A percentile compares a stretch with the other conserved stretches of the same genome.
Conservation (phyloP, 2,888 invertebrate species). For the Chymomyza fuscimana region DNA sequence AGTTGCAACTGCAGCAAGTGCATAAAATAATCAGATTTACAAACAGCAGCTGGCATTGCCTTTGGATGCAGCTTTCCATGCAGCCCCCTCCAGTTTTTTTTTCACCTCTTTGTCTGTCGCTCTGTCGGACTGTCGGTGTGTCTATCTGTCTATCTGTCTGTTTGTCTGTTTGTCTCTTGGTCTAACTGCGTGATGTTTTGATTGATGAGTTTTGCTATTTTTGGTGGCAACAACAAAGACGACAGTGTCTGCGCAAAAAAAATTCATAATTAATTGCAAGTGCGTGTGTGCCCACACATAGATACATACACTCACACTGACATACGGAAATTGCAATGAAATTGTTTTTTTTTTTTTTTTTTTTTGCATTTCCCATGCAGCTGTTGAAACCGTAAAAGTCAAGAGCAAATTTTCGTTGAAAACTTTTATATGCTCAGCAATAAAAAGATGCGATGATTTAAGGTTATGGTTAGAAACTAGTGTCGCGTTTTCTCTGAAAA, state of each 20-base stretch:
- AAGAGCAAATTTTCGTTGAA: neutral
- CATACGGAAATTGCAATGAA: neutral
- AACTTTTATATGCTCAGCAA: too few relatives aligned
- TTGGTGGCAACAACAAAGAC: conserved; percentile 19
- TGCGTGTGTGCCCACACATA: neutral
- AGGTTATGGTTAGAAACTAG: too few relatives aligned
- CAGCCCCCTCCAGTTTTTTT: neutral
- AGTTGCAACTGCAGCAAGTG: conserved; percentile 35
- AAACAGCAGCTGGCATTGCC: conserved; percentile 25
- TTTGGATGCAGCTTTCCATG: neutral
- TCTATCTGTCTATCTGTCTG: neutral
- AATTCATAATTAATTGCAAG: neutral
- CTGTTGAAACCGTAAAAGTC: conserved; percentile 1
- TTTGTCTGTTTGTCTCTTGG: neutral
- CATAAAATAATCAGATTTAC: conserved; percentile 45
- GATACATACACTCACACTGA: too few relatives aligned
- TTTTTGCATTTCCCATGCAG: neutral
- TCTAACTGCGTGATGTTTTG: conserved; percentile 36
- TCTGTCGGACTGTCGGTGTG: neutral
- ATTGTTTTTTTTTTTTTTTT: neutral
- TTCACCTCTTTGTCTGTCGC: neutral
- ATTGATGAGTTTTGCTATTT: conserved; percentile 65
- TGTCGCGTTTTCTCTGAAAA: too few relatives aligned
- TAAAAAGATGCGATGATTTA: too few relatives aligned
- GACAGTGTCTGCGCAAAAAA: conserved; percentile 26